Base-by-base conservation (phyloP, 2,888 invertebrate species). In the Lasioglossum calceatum region DNA sequence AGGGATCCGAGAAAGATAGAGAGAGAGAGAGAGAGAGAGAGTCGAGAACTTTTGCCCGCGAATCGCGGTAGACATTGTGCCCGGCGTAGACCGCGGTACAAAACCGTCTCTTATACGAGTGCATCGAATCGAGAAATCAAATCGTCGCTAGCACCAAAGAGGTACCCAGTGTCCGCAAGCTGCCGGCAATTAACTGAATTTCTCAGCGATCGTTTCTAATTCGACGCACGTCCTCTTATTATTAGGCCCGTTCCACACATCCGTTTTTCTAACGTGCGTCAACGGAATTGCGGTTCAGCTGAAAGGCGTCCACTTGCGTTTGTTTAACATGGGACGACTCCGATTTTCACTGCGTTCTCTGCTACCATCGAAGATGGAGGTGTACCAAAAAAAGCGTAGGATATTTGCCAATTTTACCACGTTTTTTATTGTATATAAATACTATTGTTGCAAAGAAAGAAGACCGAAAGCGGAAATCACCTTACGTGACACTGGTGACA, bases 21-120 rank as follows among this genome's bases (percentile, higher is more conserved):
- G 27, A 54, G 8, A 54, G 54, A 54, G 54, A 50, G 50, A 54
- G 50, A 23, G 19, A 58, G 58, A 42, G 50, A 19, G 36, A n/a
- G 67, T 14, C 27, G 72, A 73, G 32, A 64, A 64, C 19, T 67
- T 61, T 76, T 86, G 23, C 81, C 75, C 86, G 86, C 86, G 86
- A 76, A 81, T 77, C 80, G 64, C 36, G 44, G 77, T 54, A 79
- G 74, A 61, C 81, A 78, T 75, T 71, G 78, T 39, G 36, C 12
- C 23, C 23, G 70, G 1, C 36, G 70, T n/a, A 12, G 70, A 39
- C n/a, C 64, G 19, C 42, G 27, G 10, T 16, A 86, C 75, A 81
- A 14, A 75, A 73, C 79, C 78, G 47, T 61, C 76, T 61, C 39
- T 81, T 86, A 54, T 82, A n/a, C 77, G 64, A 23, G 82, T 79